These are phyloP conservation scores for Cydia pomonella DNA, from an alignment of 1,140 invertebrate species.

Conservation along the genomic window DNA sequence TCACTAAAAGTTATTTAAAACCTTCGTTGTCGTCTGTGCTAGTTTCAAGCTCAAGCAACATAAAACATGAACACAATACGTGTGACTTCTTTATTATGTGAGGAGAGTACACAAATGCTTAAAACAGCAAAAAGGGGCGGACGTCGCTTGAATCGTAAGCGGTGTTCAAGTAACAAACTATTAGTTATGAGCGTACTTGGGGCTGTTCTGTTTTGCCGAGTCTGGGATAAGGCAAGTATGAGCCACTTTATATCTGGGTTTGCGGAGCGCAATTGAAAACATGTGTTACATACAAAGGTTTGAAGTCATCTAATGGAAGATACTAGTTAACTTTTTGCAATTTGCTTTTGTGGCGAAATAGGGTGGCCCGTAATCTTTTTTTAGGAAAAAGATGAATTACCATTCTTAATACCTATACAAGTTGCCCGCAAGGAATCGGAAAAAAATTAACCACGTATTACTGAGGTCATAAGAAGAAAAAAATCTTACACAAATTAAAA, in stretches of 20 bases:
- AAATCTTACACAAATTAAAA: too few relatives aligned
- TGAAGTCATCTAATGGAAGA: not conserved
- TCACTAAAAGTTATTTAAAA: too few relatives aligned
- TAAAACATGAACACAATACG: constrained; percentile 14
- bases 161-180: constrained; percentile 23
- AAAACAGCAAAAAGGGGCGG: constrained; percentile 19
- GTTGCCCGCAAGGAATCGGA: too few relatives aligned
- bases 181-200: constrained; percentile 23
- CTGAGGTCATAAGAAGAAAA: too few relatives aligned
- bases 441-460: too few relatives aligned
- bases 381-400: not conserved
- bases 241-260: constrained; percentile 11
- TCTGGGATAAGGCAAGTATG: constrained; percentile 14
- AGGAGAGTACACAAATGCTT: constrained; percentile 4
- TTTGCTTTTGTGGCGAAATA: not conserved
- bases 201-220: constrained; percentile 21
- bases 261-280: constrained; percentile 18
- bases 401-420: not conserved
- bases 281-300: constrained; percentile 6
- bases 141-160: constrained; percentile 17
- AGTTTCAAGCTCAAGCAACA: not conserved
- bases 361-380: not conserved
- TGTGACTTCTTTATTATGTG: constrained; percentile 7
- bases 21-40: not conserved
- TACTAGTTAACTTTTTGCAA: not conserved